These are phyloP conservation scores for Drosophila kikkawai DNA, from an alignment of 1,140 invertebrate genomes.

Conservation along the genomic window DNA sequence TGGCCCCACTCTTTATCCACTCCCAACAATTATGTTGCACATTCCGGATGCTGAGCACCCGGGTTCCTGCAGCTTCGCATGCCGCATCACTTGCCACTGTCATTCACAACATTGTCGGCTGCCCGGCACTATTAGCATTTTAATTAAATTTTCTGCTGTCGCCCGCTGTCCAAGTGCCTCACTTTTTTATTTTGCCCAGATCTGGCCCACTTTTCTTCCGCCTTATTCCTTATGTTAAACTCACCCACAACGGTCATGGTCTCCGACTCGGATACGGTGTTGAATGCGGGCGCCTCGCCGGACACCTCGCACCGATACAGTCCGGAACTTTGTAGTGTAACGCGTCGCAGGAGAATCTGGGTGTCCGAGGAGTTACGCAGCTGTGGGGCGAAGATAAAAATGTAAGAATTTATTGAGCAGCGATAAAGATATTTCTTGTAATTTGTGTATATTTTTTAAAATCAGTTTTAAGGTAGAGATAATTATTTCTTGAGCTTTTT, in stretches of 20 bases:
- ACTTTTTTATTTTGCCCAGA: neutral
- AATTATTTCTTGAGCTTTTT: too few species aligned
- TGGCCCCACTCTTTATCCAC: constrained; percentile 30
- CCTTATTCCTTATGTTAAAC: constrained; percentile 62
- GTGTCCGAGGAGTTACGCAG: constrained; percentile 89
- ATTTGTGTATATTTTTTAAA: neutral
- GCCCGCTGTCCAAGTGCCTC: constrained; percentile 27
- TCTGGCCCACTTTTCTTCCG: neutral
- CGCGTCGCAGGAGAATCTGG: constrained; percentile 88
- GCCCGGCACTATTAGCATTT: constrained; percentile 75
- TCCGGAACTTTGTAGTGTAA: constrained; percentile 89
- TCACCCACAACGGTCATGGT: constrained; percentile 91
- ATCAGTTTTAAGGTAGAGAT: too few species aligned
- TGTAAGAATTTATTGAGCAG: neutral
- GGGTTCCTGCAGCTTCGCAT: constrained; percentile 32
- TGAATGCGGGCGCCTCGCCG: constrained; percentile 91
- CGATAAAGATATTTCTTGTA: neutral
- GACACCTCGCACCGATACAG: constrained; percentile 92
- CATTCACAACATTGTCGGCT: constrained; percentile 74
- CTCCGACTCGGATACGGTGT: constrained; percentile 90
- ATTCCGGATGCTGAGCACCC: constrained; percentile 25
- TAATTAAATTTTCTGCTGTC: constrained; percentile 79
- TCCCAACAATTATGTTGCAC: constrained; percentile 70
- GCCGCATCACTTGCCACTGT: constrained; percentile 45
- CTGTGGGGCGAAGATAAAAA: constrained; percentile 85